A percentile compares a stretch with the other conserved stretches of the same genome.
These are phyloP conservation scores for Benthosema pterotum DNA, from an alignment of 2,797 vertebrate species.

Conservation along the genomic window DNA sequence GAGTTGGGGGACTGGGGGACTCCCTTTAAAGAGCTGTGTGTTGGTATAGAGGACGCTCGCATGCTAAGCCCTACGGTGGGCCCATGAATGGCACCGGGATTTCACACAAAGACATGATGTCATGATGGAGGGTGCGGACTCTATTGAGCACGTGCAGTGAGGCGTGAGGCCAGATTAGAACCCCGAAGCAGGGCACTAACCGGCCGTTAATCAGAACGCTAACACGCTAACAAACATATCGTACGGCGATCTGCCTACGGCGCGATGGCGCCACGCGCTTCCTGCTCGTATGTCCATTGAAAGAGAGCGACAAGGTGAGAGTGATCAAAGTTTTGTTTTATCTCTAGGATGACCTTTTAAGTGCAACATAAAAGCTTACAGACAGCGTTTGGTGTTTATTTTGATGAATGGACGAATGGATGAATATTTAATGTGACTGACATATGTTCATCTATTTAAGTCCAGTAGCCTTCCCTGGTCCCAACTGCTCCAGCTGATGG, in stretches of 20 bases:
- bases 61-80: constrained; percentile 75
- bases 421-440: constrained; percentile 32
- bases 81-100: constrained; percentile 86
- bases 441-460: constrained; percentile 2
- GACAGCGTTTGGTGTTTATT: constrained; percentile 13
- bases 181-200: constrained; percentile 83
- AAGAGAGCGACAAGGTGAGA: constrained; percentile 34
- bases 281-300: constrained; percentile 68
- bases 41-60: constrained; percentile 77
- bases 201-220: constrained; percentile 79
- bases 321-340: constrained; percentile 47
- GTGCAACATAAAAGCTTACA: constrained; percentile 27
- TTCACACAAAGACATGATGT: constrained; percentile 92
- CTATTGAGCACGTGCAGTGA: constrained; percentile 88
- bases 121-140: constrained; percentile 85
- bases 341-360: constrained; percentile 28
- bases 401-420: constrained; percentile 44
- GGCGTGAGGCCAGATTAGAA: constrained; percentile 87
- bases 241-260: constrained; percentile 84
- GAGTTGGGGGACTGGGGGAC: constrained; percentile 61
- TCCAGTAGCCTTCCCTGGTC: constrained; percentile 18
- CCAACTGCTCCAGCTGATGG: constrained; percentile 37
- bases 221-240: constrained; percentile 90
- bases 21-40: constrained; percentile 77
- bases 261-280: constrained; percentile 63